Base-by-base conservation (phyloP, 2,888 invertebrate genomes). In the Heteromyza rotundicornis region DNA sequence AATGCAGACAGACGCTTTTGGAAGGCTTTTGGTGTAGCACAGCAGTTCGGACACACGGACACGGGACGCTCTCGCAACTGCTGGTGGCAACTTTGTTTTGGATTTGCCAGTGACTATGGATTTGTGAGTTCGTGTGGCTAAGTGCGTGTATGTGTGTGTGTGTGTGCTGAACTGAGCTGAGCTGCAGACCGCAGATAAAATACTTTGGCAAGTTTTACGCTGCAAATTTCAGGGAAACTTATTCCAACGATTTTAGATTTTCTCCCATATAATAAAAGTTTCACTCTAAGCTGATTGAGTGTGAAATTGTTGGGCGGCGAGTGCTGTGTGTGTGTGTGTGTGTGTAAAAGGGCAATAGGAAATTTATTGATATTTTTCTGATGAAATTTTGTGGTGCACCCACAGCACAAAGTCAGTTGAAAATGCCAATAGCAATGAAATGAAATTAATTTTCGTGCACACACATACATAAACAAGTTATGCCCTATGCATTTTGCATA, bases 161-260 rank as follows among this genome's bases (percentile, higher is more conserved):
- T 17, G 8, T 2, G 12, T 24, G 24, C 17, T 24, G 20, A 50
- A 24, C 14, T 60, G 51, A 2, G 60, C 35, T 35, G 32, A 24
- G 51, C 61, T 61, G 61, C 52, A 57, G 60, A 65, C 60, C 65
- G 52, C 62, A 57, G 62, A 59, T 64, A 64, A 64, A 59, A 59
- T 64, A 57, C 59, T 62, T 47, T 47, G 47, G 47, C 47, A 47
- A 47, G 47, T 47, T 47, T 14, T 20, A 20, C 17, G 47, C 40
- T 40, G 40, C 40, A 40, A 40, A 10, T 40, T 47, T 17, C 7
- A 40, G 3, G 7, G 19, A 47, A 47, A 47, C 8, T 19, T 47
- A 19, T 47, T 17, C 20, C 19, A 19, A 47, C 7, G 17, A 47
- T 47, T 47, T 20, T 47, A 19, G 14, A n/a, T 47, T 17, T 47